These are phyloP conservation scores for Hippoglossus stenolepis DNA, from an alignment of 2,113 vertebrate genomes.

Conservation along the genomic window DNA sequence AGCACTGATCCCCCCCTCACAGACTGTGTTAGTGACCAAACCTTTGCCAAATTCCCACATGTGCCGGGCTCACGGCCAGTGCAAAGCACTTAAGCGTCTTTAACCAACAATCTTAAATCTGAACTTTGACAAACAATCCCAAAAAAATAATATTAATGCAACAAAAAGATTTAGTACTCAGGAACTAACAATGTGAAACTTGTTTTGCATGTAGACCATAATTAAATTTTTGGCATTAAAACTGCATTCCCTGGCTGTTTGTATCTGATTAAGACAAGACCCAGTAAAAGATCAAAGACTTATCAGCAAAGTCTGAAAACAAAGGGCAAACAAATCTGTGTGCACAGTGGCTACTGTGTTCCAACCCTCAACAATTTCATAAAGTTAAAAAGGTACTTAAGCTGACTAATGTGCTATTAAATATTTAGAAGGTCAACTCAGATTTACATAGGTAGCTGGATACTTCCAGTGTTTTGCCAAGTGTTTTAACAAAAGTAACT, in stretches of 20 bases:
- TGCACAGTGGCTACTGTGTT: background rate
- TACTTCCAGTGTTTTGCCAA: no score
- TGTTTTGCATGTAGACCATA: background rate
- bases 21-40: slow-evolving; percentile 36
- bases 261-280: slow-evolving; percentile 5
- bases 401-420: no score
- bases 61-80: slow-evolving; percentile 37
- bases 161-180: slow-evolving; percentile 5
- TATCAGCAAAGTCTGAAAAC: slow-evolving; percentile 3
- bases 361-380: background rate
- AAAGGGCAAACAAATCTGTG: slow-evolving; percentile 10
- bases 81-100: slow-evolving; percentile 55
- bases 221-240: background rate
- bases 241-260: background rate
- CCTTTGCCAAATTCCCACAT: slow-evolving; percentile 51
- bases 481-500: no score
- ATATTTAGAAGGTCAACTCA: no score
- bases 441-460: no score
- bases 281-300: slow-evolving; percentile 16
- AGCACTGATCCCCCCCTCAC: slow-evolving; percentile 34
- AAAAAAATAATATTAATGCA: slow-evolving; percentile 25
- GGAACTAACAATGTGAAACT: slow-evolving; percentile 9
- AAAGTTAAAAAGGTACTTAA: background rate
- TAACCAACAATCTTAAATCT: slow-evolving; percentile 20
- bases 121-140: slow-evolving; percentile 42